Base-by-base conservation (phyloP, 2,888 invertebrate genomes). In the Andrena flavipes region DNA sequence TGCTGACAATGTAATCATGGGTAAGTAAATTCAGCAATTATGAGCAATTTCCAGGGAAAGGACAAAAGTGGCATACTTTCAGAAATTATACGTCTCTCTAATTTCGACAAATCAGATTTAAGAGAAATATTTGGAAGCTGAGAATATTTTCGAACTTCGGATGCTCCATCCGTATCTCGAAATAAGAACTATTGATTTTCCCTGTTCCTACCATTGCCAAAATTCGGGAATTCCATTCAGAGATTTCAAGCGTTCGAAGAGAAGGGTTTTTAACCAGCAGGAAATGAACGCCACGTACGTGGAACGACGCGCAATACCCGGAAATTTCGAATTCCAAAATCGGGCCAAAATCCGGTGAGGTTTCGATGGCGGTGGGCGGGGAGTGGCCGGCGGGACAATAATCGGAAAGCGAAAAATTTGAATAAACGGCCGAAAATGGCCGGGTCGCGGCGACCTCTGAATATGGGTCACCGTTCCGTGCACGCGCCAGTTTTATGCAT, bases 361-460 rank as follows among this genome's bases (percentile, higher is more conserved):
- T 74, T 65, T 65, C 63, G 30, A 35, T 16, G 20, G 48, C 4
- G 42, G 5, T 4, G 26, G 7, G 26, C 0, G 23, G 23, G 29
- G 5, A 7, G 4, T 23, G 23, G 30, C 51, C 1, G 30, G 23
- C 64, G 70, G 75, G 56, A 48, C 67, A 68, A 82, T 82, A 82
- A 82, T 82, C 73, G 76, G 72, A 26, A 68, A 73, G 67, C 64
- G 82, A 76, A 82, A 76, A 76, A 73, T 76, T 76, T 76, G 33
- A 62, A 82, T 73, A 72, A 75, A 78, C 67, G 77, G 23, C 8
- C 23, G 76, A 82, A 60, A 72, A 82, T 65, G 26, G 48, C 4
- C 48, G 49, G 35, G 59, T 68, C n/a, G 64, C 29, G 35, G 20
- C 7, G 8, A 69, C 51, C 6, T 35, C 30, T 4, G 54, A 16